A percentile compares a stretch with the other conserved stretches of the same genome.
Evolutionary conservation across 2,113 vertebrate genomes (phyloP).

Genomic region (Elaphurus davidianus): DNA sequence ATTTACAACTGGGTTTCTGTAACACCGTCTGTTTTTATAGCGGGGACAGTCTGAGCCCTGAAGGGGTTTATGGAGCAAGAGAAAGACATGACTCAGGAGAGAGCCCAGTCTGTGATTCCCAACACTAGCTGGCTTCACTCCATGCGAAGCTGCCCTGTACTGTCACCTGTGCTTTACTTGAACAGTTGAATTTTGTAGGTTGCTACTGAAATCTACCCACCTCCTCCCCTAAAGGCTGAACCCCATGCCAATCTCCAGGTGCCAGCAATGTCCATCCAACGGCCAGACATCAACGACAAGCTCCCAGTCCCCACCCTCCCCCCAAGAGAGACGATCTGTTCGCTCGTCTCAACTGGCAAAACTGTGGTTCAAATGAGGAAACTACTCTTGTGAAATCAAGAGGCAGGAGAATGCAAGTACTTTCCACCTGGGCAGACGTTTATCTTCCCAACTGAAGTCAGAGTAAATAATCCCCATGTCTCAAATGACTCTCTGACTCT

Average conservation of each 20-base stretch:
- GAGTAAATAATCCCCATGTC: conserved; percentile 8
- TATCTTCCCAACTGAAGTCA: conserved; percentile 21
- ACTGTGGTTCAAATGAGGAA: conserved; percentile 21
- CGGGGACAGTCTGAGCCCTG: not conserved
- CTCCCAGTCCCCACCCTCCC: not conserved
- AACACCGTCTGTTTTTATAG: not conserved
- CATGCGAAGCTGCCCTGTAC: not conserved
- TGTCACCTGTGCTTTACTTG: not conserved
- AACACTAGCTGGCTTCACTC: not conserved
- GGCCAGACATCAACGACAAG: conserved; percentile 21
- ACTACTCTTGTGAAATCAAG: not conserved
- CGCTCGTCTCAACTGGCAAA: not conserved
- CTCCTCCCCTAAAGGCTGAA: not conserved
- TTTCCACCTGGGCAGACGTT: not conserved
- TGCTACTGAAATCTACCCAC: not conserved
- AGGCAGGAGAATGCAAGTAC: not conserved
- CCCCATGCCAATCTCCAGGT: conserved; percentile 2
- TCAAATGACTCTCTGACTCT: not conserved
- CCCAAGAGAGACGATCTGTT: not conserved
- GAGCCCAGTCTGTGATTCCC: not conserved
- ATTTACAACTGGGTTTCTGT: not conserved
- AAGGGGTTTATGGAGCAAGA: not conserved
- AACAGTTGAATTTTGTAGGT: not conserved
- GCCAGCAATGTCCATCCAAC: not conserved
- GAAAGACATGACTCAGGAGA: not conserved